phyloP scores from a whole-genome alignment of 1,140 invertebrate species.

The Polyergus mexicanus region DNA sequence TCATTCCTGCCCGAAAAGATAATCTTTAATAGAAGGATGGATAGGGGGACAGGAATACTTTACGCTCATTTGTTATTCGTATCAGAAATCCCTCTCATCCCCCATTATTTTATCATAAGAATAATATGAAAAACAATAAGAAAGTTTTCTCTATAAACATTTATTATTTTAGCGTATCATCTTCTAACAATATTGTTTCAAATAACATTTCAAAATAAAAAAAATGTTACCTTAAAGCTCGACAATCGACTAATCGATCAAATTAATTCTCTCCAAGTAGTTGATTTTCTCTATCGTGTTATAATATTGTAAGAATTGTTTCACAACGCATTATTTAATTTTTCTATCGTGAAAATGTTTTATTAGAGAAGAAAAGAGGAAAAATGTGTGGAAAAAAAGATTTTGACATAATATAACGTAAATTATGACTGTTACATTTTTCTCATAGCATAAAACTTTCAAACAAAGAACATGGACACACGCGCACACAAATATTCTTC shows the following conservation, averaged over 20 bases:
- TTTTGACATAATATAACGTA: neutral
- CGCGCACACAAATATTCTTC: too few species aligned
- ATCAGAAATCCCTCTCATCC: neutral
- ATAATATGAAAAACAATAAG: constrained; percentile 5
- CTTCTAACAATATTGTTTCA: neutral
- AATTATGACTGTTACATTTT: neutral
- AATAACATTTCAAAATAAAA: neutral
- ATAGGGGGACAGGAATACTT: neutral
- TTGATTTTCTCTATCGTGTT: neutral
- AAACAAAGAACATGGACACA: neutral
- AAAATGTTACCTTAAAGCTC: neutral
- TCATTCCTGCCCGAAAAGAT: neutral
- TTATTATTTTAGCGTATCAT: neutral
- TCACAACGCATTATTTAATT: neutral
- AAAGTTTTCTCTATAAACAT: neutral
- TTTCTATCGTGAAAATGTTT: constrained; percentile 8
- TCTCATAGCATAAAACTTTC: neutral
- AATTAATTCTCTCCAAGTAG: too few species aligned
- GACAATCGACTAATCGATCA: neutral
- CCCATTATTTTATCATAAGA: neutral
- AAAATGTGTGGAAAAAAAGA: neutral
- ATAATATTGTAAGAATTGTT: neutral
- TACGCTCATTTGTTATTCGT: neutral
- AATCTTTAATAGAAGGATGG: neutral
- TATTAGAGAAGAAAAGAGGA: neutral